Base-by-base conservation (phyloP, 2,888 invertebrate species). In the Athetis lepigone region DNA sequence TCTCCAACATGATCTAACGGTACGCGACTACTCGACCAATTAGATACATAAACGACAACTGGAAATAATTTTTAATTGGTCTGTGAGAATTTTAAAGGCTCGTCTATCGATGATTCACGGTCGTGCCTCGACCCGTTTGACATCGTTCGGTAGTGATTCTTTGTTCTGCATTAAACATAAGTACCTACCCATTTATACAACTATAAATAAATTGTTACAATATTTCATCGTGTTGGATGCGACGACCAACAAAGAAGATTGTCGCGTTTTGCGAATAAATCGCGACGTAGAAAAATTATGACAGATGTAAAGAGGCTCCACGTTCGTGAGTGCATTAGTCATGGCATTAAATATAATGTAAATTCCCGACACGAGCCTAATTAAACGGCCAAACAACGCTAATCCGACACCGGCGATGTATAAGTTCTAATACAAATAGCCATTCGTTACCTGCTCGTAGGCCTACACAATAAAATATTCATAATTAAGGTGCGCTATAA, bases 231-330 rank as follows among this genome's bases (percentile, higher is more conserved):
- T 73, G 78, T 81, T 85, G 85, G 85, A 85, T 85, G 81, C 86
- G 75, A 73, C 70, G 76, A 81, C 71, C 76, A 86, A 91, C 90
- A 93, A 93, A 93, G 91, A 84, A 82, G 91, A 88, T 90, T 91
- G 91, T 92, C 88, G 91, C 89, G 79, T 88, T 88, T 88, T 83
- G 92, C 93, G 85, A 89, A 93, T 90, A 90, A 92, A 90, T 90
- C 88, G 93, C 91, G 93, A 94, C 94, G 92, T 93, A 92, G 93
- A 94, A 94, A 93, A 95, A 95, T 94, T 93, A 94, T 94, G 94
- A 94, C 91, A 94, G 90, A 95, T 94, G 89, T 82, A 87, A 89
- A 82, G 80, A 87, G 85, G 83, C 85, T 85, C 79, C 84, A 77
- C 82, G 82, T 81, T 85, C 85, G 81, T 77, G 80, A 76, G 74